Conservation (phyloP, 2,113 vertebrate species). For the Ibidorhyncha struthersii region DNA sequence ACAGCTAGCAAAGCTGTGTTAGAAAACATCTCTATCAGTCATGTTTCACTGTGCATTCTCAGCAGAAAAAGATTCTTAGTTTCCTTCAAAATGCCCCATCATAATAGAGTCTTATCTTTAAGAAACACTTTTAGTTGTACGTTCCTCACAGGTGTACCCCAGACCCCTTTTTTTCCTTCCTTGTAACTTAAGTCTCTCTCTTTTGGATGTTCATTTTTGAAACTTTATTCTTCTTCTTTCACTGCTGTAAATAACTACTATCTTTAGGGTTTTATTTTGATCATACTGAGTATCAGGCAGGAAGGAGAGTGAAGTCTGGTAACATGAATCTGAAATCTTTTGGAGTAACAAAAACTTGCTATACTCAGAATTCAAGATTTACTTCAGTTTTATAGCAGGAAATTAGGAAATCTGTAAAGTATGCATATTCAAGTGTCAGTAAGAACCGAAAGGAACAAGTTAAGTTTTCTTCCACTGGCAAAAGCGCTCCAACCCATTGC, state of each 20-base stretch:
- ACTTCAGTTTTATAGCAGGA: background rate
- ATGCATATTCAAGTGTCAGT: background rate
- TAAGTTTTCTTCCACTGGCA: background rate
- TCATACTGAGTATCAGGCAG: background rate
- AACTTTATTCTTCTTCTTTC: background rate
- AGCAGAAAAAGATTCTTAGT: background rate
- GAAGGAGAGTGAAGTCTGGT: background rate
- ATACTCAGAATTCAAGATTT: background rate
- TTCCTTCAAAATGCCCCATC: background rate
- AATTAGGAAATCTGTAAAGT: background rate
- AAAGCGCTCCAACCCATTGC: background rate
- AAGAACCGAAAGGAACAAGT: background rate
- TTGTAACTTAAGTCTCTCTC: background rate
- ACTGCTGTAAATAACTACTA: background rate
- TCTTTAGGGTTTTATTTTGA: background rate
- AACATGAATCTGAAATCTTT: background rate
- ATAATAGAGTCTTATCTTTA: background rate
- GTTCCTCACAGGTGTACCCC: background rate
- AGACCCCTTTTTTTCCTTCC: background rate
- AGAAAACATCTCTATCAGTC: slow-evolving; percentile 7
- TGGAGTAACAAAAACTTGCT: background rate
- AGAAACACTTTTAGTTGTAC: background rate
- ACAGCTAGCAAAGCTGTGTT: background rate
- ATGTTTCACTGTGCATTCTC: background rate
- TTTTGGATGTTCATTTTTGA: background rate